Conservation (phyloP, 2,113 vertebrate species). For the Donacobius atricapilla region DNA sequence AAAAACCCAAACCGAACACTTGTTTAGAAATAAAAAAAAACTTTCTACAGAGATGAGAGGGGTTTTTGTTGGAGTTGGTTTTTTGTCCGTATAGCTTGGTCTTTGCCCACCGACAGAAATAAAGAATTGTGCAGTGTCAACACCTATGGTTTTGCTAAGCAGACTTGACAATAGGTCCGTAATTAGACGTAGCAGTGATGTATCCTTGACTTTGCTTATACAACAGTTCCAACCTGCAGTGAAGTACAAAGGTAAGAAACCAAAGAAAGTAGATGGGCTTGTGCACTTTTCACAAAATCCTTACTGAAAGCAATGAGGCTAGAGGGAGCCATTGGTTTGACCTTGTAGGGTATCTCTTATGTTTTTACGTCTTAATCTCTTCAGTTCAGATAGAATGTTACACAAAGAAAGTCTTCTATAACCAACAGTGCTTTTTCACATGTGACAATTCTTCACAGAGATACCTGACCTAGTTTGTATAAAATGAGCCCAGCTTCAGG, state of each 20-base stretch:
- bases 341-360: background rate
- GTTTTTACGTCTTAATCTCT: background rate
- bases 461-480: constrained; percentile 1
- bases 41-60: background rate
- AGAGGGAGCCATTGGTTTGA: background rate
- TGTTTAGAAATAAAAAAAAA: background rate
- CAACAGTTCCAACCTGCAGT: background rate
- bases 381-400: background rate
- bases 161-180: background rate
- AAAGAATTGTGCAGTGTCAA: background rate
- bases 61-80: rapidly evolving
- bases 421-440: constrained; percentile 5
- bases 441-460: background rate
- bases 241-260: background rate
- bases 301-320: background rate
- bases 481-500: background rate
- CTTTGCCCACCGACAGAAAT: background rate
- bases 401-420: constrained; percentile 3
- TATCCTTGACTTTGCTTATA: background rate
- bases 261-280: background rate
- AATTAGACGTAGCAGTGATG: background rate
- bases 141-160: background rate
- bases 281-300: background rate
- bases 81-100: background rate
- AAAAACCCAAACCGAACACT: background rate